Conservation (phyloP, 2,797 vertebrate genomes). For the Alauda arvensis region DNA sequence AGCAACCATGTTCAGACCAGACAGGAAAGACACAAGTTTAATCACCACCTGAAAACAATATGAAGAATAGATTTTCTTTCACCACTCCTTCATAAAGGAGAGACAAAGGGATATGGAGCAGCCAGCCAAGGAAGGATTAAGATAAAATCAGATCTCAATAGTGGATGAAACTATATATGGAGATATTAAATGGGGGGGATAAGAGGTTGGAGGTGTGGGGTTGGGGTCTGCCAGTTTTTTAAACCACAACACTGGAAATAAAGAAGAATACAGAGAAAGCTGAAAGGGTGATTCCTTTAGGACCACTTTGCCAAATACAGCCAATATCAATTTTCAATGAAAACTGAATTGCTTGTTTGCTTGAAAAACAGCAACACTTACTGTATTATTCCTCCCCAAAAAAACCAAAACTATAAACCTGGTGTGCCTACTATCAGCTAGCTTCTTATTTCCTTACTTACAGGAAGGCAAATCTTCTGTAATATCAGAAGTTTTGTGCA, state of each 20-base stretch:
- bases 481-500: neutral
- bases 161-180: neutral
- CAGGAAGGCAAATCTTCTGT: neutral
- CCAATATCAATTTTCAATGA: neutral
- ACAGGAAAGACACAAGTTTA: neutral
- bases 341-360: neutral
- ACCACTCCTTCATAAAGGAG: neutral
- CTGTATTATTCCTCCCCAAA: neutral
- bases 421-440: neutral
- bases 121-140: neutral
- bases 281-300: neutral
- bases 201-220: rapidly evolving
- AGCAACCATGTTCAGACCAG: neutral
- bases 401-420: neutral
- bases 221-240: neutral
- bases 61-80: neutral
- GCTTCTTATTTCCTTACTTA: neutral
- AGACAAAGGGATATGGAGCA: neutral
- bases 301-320: neutral
- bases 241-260: neutral
- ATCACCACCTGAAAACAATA: neutral
- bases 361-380: neutral
- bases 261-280: neutral
- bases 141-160: neutral
- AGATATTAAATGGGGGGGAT: neutral